A percentile compares a stretch with the other conserved stretches of the same genome.
Evolutionary conservation across 2,113 vertebrate species (phyloP).

Genomic region (Platycercus adscitus): DNA sequence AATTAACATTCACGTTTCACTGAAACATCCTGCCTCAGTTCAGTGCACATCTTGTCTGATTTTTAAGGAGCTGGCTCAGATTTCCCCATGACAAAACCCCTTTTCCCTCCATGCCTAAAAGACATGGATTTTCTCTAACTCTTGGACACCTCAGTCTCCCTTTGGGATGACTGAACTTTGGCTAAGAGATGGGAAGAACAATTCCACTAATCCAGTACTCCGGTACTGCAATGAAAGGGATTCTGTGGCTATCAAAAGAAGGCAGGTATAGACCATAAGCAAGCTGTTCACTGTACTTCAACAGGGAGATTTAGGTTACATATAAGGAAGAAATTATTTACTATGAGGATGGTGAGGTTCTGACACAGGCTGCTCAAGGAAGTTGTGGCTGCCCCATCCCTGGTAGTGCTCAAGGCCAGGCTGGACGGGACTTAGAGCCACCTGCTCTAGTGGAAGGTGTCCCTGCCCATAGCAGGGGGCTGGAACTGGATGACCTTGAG

Average conservation of each 20-base stretch:
- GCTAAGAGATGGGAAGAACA: not conserved
- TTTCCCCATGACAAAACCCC: not conserved
- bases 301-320: not conserved
- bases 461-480: not conserved
- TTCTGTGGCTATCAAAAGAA: accelerated
- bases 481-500: not conserved
- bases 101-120: not conserved
- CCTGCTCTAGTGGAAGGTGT: not conserved
- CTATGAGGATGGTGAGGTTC: not conserved
- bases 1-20: not conserved
- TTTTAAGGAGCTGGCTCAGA: not conserved
- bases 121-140: not conserved
- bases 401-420: not conserved
- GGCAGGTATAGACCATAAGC: not conserved
- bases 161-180: not conserved
- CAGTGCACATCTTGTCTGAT: not conserved
- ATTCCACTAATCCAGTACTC: not conserved
- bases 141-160: accelerated
- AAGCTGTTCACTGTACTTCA: not conserved
- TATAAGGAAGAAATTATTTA: not conserved
- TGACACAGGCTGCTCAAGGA: not conserved
- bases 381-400: not conserved
- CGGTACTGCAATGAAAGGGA: not conserved
- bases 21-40: not conserved
- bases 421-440: not conserved